Base-by-base conservation (phyloP, 2,113 vertebrate species). In the Tautogolabrus adspersus region DNA sequence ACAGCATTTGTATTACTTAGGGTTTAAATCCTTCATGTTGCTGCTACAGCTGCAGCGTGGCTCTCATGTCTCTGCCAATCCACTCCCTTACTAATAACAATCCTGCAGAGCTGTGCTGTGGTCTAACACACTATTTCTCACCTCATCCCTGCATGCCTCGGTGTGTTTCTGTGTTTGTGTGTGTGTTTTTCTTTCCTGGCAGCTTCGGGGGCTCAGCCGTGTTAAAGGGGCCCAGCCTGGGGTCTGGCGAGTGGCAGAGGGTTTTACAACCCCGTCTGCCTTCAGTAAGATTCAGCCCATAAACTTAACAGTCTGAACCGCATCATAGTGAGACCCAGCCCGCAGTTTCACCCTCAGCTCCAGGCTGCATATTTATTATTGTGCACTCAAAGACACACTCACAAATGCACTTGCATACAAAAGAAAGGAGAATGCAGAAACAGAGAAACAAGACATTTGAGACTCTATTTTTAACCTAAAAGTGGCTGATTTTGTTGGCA, bases 271-370 rank as follows among this genome's bases (percentile, higher is more conserved):
- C 46, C 79, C 19, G 82, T 83, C 89, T 93, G 88, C 81, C 82
- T 79, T 88, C 79, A 89, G 81, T 81, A 57, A 85, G 75, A 88
- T 85, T 69, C 82, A 84, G 86, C 64, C 64, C 56, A 62, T 93
- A 91, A 93, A 93, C 85, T 81, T 88, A 84, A 88, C 80, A 82
- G 84, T 88, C 85, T 83, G 59, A 75, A 93, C 90, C 84, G 79
- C 91, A 90, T 88, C 91, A 90, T 46, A 89, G 81, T 69, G 59
- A 77, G 72, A 59, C 68, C 77, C 65, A 84, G 66, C 65, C 81
- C 86, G 63, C 77, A 72, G 76, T 75, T 26, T 77, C 85, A 79
- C 68, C 46, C 83, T 73, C 79, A 74, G 83, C 75, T 84, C 68
- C 71, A 81, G 75, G 88, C 84, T 59, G 65, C 38, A 3, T 46